Evolutionary conservation across 1,140 invertebrate genomes (phyloP).

Genomic region (Rhagoletis zephyria): DNA sequence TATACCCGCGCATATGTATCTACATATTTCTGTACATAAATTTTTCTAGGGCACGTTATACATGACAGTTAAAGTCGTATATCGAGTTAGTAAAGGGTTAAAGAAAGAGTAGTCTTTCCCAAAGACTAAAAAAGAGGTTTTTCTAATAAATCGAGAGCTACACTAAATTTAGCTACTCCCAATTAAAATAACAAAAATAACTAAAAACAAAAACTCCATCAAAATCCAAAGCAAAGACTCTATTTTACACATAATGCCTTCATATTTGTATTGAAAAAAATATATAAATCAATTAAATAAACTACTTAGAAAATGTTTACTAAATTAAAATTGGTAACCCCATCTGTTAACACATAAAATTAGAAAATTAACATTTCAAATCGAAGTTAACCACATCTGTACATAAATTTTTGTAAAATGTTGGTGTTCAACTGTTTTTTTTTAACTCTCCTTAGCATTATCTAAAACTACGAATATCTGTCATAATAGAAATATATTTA

Average conservation of each 20-base stretch:
- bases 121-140: too few relatives aligned
- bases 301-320: slow-evolving; percentile 22
- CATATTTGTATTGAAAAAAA: slow-evolving; percentile 24
- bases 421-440: not conserved
- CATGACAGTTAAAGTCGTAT: too few relatives aligned
- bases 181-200: not conserved
- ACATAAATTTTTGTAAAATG: slow-evolving; percentile 29
- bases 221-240: slow-evolving; percentile 32
- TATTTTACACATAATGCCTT: slow-evolving; percentile 49
- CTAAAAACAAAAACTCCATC: not conserved
- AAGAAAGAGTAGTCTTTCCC: too few relatives aligned
- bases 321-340: slow-evolving; percentile 32
- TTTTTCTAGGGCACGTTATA: too few relatives aligned
- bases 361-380: not conserved
- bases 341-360: not conserved
- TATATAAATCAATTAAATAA: slow-evolving; percentile 15
- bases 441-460: slow-evolving; percentile 10
- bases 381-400: not conserved
- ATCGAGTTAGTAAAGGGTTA: too few relatives aligned
- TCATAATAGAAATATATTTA: not conserved
- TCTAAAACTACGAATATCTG: not conserved
- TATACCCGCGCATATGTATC: too few relatives aligned
- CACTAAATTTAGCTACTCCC: too few relatives aligned
- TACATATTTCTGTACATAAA: too few relatives aligned
- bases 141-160: too few relatives aligned